These are phyloP conservation scores for Scaptomyza hsui DNA, from an alignment of 1,140 invertebrate genomes.

Conservation along the genomic window DNA sequence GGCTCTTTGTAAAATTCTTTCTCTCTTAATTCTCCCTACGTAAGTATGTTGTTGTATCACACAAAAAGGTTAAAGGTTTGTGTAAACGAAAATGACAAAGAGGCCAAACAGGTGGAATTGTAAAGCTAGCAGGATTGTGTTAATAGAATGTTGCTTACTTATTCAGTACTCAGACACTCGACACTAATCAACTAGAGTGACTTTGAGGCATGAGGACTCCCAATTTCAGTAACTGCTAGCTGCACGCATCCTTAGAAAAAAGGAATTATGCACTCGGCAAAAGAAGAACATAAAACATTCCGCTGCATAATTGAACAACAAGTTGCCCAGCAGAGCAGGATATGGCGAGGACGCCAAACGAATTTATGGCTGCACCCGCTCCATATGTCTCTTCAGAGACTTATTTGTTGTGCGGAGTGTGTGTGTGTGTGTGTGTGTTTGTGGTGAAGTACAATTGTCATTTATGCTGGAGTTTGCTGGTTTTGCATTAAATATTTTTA, in stretches of 20 bases:
- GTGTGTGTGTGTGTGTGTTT: background rate
- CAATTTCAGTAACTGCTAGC: background rate
- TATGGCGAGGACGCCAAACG: slow-evolving; percentile 40
- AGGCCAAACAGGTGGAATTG: slow-evolving; percentile 29
- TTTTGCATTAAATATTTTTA: slow-evolving; percentile 80
- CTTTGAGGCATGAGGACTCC: slow-evolving; percentile 29
- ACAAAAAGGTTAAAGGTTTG: slow-evolving; percentile 48
- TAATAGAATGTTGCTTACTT: slow-evolving; percentile 65
- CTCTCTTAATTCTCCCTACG: slow-evolving; percentile 3
- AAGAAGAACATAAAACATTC: slow-evolving; percentile 67
- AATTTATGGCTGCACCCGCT: slow-evolving; percentile 71
- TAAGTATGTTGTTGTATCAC: slow-evolving; percentile 45
- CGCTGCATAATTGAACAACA: slow-evolving; percentile 76
- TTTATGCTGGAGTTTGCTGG: slow-evolving; percentile 42
- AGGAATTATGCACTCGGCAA: slow-evolving; percentile 61
- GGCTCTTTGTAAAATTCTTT: slow-evolving; percentile 35
- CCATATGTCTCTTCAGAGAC: slow-evolving; percentile 79
- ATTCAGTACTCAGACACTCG: slow-evolving; percentile 67
- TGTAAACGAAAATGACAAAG: slow-evolving; percentile 43
- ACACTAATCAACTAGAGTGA: slow-evolving; percentile 77
- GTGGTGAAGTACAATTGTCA: slow-evolving; percentile 57
- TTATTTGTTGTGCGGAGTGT: slow-evolving; percentile 59
- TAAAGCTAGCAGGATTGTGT: slow-evolving; percentile 35
- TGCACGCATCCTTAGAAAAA: slow-evolving; percentile 52
- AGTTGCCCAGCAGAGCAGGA: slow-evolving; percentile 28